Base-by-base conservation (phyloP, 2,888 invertebrate genomes). In the Pseudoips prasinana region DNA sequence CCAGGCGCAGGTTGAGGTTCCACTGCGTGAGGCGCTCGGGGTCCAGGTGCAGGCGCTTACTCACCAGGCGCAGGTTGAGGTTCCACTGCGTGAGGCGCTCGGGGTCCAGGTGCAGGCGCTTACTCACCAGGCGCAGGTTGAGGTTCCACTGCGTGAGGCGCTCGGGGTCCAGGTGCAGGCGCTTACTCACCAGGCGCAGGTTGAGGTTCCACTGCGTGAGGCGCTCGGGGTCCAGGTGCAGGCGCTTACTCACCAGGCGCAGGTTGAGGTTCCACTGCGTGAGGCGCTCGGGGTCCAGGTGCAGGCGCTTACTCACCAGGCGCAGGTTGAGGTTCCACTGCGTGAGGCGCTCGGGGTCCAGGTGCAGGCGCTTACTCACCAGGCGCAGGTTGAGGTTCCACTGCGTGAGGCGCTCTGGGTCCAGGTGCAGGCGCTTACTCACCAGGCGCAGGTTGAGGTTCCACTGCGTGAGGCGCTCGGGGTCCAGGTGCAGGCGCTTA, bases 381-480 rank as follows among this genome's bases (percentile, higher is more conserved):
- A 35, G 32, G 10, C 25, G 25, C 25, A 40, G 35, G 84, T 95
- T 95, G 44, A 25, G 35, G 22, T 31, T 32, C 40, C 40, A 40
- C 22, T 32, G 20, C 20, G 20, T n/a, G 20, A 20, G 20, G 3
- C 20, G 20, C 20, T 7, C 20, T 24, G 94, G 92, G 69, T 93
- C 91, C 2, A 94, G 86, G 63, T 91, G 90, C 44, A 93, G 89
- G 27, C 91, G 90, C n/a, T n/a, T n/a, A 39, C 91, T 87, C 92
- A 93, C 93, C 34, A 91, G 82, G 56, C 24, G 50, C 20, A 51
- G 46, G 7, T n/a, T n/a, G n/a, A n/a, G n/a, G n/a, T n/a, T n/a
- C n/a, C n/a, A n/a, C n/a, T n/a, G n/a, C n/a, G n/a, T n/a, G n/a
- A n/a, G 90, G 39, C 91, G 87, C 92, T 93, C 93, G 34, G 91